Evolutionary conservation across 2,888 invertebrate species (phyloP).

Genomic region (Globia sparganii): DNA sequence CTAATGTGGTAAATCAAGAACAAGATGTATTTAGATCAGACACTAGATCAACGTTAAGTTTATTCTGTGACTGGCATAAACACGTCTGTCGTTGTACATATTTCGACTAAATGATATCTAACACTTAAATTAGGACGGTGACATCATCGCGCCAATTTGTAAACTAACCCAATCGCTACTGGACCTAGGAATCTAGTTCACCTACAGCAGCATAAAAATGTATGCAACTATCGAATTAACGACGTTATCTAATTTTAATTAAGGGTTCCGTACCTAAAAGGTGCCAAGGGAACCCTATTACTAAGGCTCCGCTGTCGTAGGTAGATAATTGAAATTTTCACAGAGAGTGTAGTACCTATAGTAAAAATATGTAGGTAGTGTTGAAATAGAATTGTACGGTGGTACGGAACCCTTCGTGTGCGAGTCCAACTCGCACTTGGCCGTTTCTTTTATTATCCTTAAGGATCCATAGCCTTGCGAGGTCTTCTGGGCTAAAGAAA

Average conservation of each 20-base stretch:
- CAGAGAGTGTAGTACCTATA: no score
- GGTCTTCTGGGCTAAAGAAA: not conserved
- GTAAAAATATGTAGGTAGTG: not conserved
- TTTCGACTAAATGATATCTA: constrained; percentile 39
- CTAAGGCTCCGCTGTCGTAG: not conserved
- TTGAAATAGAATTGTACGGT: not conserved
- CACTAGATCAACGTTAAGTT: constrained; percentile 26
- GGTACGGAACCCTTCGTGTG: not conserved
- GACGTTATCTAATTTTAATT: not conserved
- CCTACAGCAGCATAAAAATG: constrained; percentile 14
- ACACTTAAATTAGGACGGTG: constrained; percentile 66
- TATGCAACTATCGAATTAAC: constrained; percentile 1
- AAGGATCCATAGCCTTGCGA: not conserved
- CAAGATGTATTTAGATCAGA: constrained; percentile 31
- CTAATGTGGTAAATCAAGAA: constrained; percentile 31
- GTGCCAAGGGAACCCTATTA: not conserved
- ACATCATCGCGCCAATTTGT: constrained; percentile 72
- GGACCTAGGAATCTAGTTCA: constrained; percentile 44
- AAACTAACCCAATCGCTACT: constrained; percentile 58
- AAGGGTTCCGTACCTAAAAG: not conserved
- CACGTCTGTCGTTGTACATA: constrained; percentile 21
- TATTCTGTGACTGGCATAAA: constrained; percentile 22
- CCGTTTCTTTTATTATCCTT: not conserved
- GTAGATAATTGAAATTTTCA: not conserved
- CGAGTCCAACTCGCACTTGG: not conserved